Conservation (phyloP, 2,888 invertebrate genomes). For the Drosophila helvetica region DNA sequence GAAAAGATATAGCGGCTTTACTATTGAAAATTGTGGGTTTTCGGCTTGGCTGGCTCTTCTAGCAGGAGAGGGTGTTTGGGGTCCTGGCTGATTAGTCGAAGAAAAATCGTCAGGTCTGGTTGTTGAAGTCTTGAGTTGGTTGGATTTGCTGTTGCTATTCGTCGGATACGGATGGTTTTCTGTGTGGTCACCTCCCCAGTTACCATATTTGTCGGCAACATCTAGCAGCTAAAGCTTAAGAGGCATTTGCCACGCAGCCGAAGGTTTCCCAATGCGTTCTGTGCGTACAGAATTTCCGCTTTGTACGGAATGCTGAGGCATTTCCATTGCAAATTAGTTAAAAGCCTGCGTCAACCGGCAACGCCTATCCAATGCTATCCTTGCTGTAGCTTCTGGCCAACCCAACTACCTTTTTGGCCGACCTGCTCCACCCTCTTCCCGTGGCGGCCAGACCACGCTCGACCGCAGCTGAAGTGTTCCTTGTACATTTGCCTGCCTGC, state of each 20-base stretch:
- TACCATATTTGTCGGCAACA: too few species aligned
- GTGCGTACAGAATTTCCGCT: conserved; percentile 65
- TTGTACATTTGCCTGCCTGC: conserved; percentile 2
- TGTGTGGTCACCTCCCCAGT: too few species aligned
- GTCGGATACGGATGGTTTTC: too few species aligned
- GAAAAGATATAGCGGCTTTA: too few species aligned
- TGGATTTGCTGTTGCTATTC: too few species aligned
- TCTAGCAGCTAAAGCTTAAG: conserved; percentile 20
- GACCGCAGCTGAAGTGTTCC: conserved; percentile 58
- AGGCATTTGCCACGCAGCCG: conserved; percentile 3
- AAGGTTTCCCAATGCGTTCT: conserved; percentile 22
- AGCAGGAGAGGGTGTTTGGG: too few species aligned
- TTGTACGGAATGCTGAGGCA: conserved; percentile 57
- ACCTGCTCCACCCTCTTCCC: background rate
- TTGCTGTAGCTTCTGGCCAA: background rate
- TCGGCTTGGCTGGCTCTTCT: too few species aligned
- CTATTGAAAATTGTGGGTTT: too few species aligned
- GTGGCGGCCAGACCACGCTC: background rate
- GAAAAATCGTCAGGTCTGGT: too few species aligned
- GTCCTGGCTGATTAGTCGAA: too few species aligned
- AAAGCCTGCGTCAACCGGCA: conserved; percentile 36
- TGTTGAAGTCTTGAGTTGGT: too few species aligned
- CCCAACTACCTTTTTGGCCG: background rate
- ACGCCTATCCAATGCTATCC: conserved; percentile 7
- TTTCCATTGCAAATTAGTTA: conserved; percentile 76